Percentiles rank a stretch among this genome's conserved stretches.
Conservation (phyloP, 2,797 vertebrate genomes). For the Xenentodon cancila region DNA sequence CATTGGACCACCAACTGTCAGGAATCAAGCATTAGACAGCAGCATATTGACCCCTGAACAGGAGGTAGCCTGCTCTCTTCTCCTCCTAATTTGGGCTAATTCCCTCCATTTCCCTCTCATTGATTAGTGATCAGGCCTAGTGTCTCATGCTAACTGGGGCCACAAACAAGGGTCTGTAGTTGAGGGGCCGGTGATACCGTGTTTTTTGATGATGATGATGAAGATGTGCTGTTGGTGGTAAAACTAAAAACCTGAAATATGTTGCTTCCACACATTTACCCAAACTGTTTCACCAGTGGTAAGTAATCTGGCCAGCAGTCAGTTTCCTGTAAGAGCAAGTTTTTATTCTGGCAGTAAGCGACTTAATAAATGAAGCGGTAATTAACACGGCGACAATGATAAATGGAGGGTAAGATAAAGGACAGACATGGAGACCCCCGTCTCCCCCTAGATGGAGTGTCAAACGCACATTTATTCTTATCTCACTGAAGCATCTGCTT, state of each 20-base stretch:
- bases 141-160: conserved; percentile 73
- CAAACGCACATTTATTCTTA: conserved; percentile 94
- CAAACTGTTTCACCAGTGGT: conserved; percentile 15
- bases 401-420: conserved; percentile 93
- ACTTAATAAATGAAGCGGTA: conserved; percentile 96
- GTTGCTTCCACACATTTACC: neutral
- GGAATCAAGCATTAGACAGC: conserved; percentile 65
- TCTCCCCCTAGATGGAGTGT: conserved; percentile 87
- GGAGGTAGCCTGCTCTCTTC: conserved; percentile 72
- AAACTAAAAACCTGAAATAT: conserved; percentile 24
- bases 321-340: conserved; percentile 74
- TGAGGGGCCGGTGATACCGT: conserved; percentile 26
- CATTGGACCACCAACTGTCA: conserved; percentile 36
- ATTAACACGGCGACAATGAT: conserved; percentile 97
- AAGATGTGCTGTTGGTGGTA: conserved; percentile 15
- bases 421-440: conserved; percentile 84
- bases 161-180: conserved; percentile 49
- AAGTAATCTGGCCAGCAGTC: conserved; percentile 28
- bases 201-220: conserved; percentile 35
- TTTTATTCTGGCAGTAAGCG: conserved; percentile 85
- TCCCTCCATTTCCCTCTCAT: conserved; percentile 81
- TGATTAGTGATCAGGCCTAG: conserved; percentile 82
- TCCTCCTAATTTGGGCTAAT: conserved; percentile 84
- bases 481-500: conserved; percentile 97
- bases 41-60: conserved; percentile 75